Base-by-base conservation (phyloP, 1,140 invertebrate genomes). In the Bathynomus jamesi region DNA sequence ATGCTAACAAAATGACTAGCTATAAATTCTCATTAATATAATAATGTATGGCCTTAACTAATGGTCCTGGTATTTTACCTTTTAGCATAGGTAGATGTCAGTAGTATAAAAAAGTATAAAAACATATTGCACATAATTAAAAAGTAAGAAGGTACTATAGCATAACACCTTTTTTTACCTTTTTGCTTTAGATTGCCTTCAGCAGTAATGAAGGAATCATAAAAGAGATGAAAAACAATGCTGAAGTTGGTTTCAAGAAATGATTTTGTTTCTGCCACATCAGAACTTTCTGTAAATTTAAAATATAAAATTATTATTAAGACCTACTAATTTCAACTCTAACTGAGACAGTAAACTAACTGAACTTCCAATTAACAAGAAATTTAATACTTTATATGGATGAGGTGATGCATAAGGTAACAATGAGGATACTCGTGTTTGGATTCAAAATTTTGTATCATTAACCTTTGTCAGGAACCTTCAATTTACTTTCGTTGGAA, bases 241-340 rank as follows among this genome's bases (percentile, higher is more conserved):
- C 92, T 95, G 81, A 95, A 96, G 83, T 97, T 94, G 32, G 87
- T 87, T 83, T 96, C 93, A 82, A 97, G 96, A 79, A 97, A 91
- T 61, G 87, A 87, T 85, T 96, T 96, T 11, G 91, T 89, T 84
- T 97, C 95, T 76, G 89, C 87, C 66, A 85, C 85, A 81, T 97
- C 94, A 81, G 92, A 91, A 85, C 94, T 93, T 84, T 97, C 95
- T 96, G 85, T 60, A 88, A 89, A 64, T 71, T 73, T 71, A 67
- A 71, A 67, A 30, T 67, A 32, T 0, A 21, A 32, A 67, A 61
- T 29, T 24, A 0, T 11, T 24, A 63, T 1, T 7, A 28, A 11
- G 17, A 24, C 67, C n/a, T 61, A 10, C 29, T 4, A 61, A 68
- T 21, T 61, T 24, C n/a, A n/a, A n/a, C n/a, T 21, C 32, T 63